Conservation (phyloP, 2,113 vertebrate species). For the Brachypodius melanocephalos region DNA sequence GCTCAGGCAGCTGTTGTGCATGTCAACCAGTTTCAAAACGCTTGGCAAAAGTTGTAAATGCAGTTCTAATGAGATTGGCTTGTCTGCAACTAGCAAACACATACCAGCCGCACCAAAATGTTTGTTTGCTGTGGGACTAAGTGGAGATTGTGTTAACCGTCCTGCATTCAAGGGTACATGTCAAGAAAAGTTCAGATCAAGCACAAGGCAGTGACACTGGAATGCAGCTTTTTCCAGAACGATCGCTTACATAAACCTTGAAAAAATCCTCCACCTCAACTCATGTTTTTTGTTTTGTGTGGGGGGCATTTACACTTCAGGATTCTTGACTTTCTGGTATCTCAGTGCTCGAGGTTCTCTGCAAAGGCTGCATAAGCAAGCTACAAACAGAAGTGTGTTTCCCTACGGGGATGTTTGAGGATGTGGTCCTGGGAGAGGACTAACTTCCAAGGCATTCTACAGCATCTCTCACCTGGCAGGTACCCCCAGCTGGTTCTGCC, state of each 20-base stretch:
- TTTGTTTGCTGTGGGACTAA: constrained; percentile 52
- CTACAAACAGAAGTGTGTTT: background rate
- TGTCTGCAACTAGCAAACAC: constrained; percentile 54
- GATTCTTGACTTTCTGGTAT: background rate
- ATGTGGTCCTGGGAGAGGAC: background rate
- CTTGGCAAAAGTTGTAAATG: constrained; percentile 64
- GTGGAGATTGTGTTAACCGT: constrained; percentile 23
- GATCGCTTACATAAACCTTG: background rate
- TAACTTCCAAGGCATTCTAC: background rate
- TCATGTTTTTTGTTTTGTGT: background rate
- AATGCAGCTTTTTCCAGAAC: constrained; percentile 2
- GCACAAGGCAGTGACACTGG: constrained; percentile 34
- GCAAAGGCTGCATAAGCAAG: background rate
- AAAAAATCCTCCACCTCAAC: background rate
- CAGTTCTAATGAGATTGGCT: constrained; percentile 32
- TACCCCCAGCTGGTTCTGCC: background rate
- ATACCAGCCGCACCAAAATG: constrained; percentile 39
- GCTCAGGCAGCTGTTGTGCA: constrained; percentile 32
- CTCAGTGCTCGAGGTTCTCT: background rate
- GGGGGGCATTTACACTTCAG: accelerated
- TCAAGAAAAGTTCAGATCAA: constrained; percentile 54
- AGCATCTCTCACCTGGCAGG: background rate
- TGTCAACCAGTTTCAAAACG: constrained; percentile 22
- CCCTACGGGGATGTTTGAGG: background rate
- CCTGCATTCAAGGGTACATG: constrained; percentile 28